Base-by-base conservation (phyloP, 30 jellyfish, hydroid and myxozoan species). In the Rhopilema esculentum region DNA sequence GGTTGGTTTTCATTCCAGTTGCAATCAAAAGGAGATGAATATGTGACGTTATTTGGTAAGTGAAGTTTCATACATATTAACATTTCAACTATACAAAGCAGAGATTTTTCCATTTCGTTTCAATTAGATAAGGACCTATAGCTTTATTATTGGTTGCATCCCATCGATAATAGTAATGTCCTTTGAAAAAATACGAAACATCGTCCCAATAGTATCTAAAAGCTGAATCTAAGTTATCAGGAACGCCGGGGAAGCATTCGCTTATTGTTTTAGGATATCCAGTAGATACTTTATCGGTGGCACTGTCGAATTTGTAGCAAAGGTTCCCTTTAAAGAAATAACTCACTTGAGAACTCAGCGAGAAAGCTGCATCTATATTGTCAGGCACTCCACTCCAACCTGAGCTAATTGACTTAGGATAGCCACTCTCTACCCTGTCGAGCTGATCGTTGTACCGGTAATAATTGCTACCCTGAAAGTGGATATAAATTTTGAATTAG, bases 321-420 rank as follows among this genome's bases (percentile, higher is more conserved):
- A 67, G 81, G 63, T 32, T 40, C 22, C 91, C 98, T 61, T 91
- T 91, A 71, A 91, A 85, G 88, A 91, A 91, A 65, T 85, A 91
- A 50, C 96, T 91, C 24, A 91, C 88, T 18, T 52, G 50, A 4
- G 75, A n/a, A 40, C 72, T 75, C 67, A 82, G 61, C 0, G 98
- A 86, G 79, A 91, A 91, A 7, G 98, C 98, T 17, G 98, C 98
- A 80, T 91, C 98, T 31, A 91, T 79, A 76, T 91, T 66, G 77
- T 91, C 87, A 32, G 98, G 98, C 1, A 91, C 86, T n/a, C 96
- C 96, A 7, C 30, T 75, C 98, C 98, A 91, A 20, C 96, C 98
- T 40, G 70, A n/a, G 27, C 80, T 31, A 28, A 91, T 91, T 50
- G 79, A 82, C 61, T 61, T 61, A 7, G 98, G 98, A 49, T 84